Evolutionary conservation across 2,113 vertebrate genomes (phyloP).

Genomic region (Bos indicus): DNA sequence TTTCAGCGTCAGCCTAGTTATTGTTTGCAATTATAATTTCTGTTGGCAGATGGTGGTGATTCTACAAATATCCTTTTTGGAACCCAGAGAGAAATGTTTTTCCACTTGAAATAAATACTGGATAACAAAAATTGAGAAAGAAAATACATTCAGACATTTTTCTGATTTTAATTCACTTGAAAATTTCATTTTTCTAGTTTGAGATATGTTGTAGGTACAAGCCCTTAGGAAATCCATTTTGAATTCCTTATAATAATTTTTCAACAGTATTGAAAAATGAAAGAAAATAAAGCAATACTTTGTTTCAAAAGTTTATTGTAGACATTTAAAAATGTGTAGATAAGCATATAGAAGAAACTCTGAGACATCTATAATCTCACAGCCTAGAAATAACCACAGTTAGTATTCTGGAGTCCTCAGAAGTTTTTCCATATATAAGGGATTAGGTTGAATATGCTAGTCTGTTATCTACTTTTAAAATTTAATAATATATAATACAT

Average conservation of each 20-base stretch:
- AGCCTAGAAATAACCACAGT: background rate
- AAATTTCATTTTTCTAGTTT: background rate
- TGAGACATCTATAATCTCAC: background rate
- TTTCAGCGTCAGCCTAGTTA: constrained; percentile 7
- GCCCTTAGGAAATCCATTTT: background rate
- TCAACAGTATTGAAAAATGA: constrained; percentile 15
- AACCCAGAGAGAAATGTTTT: background rate
- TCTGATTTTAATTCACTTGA: background rate
- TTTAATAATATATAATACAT: background rate
- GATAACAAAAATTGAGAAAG: background rate
- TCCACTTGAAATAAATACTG: constrained; percentile 28
- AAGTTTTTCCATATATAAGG: background rate
- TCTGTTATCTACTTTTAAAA: background rate
- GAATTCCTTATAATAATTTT: background rate
- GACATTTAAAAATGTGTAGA: background rate
- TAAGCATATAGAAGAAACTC: background rate
- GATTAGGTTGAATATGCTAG: background rate
- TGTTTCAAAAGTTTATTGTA: background rate
- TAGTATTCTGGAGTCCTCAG: background rate
- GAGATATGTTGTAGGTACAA: background rate
- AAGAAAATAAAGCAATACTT: background rate
- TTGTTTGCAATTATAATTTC: constrained; percentile 22
- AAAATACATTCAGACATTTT: background rate
- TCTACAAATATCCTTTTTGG: background rate
- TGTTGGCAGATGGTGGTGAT: background rate